Evolutionary conservation across 2,113 vertebrate genomes (phyloP).

Genomic region (Suricata suricatta): DNA sequence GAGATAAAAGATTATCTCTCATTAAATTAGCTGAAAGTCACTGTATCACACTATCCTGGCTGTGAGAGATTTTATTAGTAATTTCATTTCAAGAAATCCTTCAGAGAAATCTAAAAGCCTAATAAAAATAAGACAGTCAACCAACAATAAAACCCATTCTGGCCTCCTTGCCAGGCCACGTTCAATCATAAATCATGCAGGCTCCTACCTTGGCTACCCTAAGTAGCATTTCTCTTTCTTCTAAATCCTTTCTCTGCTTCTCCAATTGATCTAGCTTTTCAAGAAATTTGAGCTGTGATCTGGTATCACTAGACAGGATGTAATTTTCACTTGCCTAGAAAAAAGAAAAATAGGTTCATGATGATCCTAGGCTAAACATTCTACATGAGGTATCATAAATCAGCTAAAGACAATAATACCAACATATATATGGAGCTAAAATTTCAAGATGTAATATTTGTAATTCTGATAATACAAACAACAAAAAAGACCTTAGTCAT

Average conservation of each 20-base stretch:
- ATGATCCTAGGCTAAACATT: background rate
- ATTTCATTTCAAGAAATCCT: conserved; percentile 49
- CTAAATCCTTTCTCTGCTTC: conserved; percentile 90
- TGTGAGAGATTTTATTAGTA: conserved; percentile 2
- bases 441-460: conserved; percentile 38
- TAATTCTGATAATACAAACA: conserved; percentile 27
- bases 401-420: background rate
- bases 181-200: background rate
- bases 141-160: background rate
- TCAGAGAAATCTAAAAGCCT: conserved; percentile 46
- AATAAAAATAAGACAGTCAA: conserved; percentile 38
- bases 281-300: conserved; percentile 93
- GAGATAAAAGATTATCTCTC: conserved; percentile 43
- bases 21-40: conserved; percentile 34
- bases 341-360: background rate
- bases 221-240: conserved; percentile 91
- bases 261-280: conserved; percentile 93
- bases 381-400: background rate
- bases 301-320: conserved; percentile 87
- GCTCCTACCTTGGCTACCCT: conserved; percentile 90
- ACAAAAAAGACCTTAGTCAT: background rate
- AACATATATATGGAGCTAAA: background rate
- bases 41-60: background rate
- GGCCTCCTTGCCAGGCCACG: background rate
- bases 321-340: conserved; percentile 89